Percentiles rank a stretch among this genome's conserved stretches.
Evolutionary conservation across 1,140 invertebrate genomes (phyloP).

Genomic region (Hylaeus anthracinus): DNA sequence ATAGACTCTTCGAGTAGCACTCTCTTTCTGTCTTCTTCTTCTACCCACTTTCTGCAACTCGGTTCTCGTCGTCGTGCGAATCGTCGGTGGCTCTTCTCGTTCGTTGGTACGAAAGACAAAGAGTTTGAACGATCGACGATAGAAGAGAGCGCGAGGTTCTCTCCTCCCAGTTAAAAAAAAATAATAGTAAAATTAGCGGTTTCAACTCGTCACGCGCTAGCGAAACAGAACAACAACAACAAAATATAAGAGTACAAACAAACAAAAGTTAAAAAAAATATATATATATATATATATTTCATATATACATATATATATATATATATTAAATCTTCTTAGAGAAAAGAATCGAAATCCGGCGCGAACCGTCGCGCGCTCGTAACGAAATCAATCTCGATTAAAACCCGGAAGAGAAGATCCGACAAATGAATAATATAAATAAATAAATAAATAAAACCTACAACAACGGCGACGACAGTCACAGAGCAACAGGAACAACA

Average conservation of each 20-base stretch:
- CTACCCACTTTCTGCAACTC: slow-evolving; percentile 20
- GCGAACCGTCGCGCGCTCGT: slow-evolving; percentile 30
- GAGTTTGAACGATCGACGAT: not conserved
- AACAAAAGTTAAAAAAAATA: slow-evolving; percentile 13
- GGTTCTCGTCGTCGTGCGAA: not conserved
- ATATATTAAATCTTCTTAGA: not conserved
- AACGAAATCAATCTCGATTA: slow-evolving; percentile 38
- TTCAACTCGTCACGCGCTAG: slow-evolving; percentile 24
- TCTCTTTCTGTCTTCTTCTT: slow-evolving; percentile 30
- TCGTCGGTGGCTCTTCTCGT: not conserved
- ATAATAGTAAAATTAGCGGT: slow-evolving; percentile 12
- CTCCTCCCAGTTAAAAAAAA: slow-evolving; percentile 4
- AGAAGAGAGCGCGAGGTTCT: slow-evolving; percentile 13
- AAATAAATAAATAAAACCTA: slow-evolving; percentile 51
- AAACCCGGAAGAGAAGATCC: slow-evolving; percentile 45
- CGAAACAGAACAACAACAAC: slow-evolving; percentile 16
- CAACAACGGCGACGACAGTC: slow-evolving; percentile 58
- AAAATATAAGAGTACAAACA: slow-evolving; percentile 13
- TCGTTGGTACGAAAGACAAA: not conserved
- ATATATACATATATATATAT: too few species aligned
- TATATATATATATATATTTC: not conserved
- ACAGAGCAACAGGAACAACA: slow-evolving; percentile 61
- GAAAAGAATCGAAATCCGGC: slow-evolving; percentile 13
- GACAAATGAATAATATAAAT: slow-evolving; percentile 28
- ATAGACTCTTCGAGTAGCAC: not conserved